Evolutionary conservation across 23 tunicate genomes (phyloP).

Genomic region (Aplidium turbinatum): DNA sequence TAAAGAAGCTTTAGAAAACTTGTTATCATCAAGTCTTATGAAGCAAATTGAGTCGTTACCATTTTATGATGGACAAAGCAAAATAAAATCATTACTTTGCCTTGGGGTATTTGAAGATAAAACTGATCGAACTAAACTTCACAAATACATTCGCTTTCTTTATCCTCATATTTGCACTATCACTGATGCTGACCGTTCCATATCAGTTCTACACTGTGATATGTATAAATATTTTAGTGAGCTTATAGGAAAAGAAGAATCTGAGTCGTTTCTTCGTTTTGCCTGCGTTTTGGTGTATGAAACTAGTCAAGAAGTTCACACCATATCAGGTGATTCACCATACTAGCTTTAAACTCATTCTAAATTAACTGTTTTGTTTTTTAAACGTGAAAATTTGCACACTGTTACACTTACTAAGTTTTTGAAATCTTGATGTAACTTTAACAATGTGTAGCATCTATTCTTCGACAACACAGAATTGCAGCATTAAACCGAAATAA

Average conservation of each 20-base stretch:
- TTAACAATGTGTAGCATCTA: no score
- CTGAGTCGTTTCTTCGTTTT: neutral
- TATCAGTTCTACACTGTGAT: neutral
- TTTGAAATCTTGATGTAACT: no score
- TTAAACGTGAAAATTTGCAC: no score
- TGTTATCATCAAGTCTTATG: no score
- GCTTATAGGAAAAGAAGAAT: neutral
- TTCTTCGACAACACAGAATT: no score
- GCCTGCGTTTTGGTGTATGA: neutral
- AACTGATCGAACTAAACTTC: slow-evolving; percentile 21
- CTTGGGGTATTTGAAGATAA: slow-evolving; percentile 41
- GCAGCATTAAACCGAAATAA: no score
- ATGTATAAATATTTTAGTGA: neutral
- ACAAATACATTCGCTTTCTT: slow-evolving; percentile 40
- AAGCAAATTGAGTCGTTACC: no score
- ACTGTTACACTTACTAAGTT: no score
- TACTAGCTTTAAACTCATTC: no score
- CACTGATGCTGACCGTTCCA: neutral
- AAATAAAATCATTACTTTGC: neutral
- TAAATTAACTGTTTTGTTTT: no score
- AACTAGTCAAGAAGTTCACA: neutral
- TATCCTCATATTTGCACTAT: slow-evolving; percentile 44
- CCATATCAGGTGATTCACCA: neutral
- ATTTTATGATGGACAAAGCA: no score
- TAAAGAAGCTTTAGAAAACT: no score